Conservation (phyloP, 2,888 invertebrate genomes). For the Macrophya annulata region DNA sequence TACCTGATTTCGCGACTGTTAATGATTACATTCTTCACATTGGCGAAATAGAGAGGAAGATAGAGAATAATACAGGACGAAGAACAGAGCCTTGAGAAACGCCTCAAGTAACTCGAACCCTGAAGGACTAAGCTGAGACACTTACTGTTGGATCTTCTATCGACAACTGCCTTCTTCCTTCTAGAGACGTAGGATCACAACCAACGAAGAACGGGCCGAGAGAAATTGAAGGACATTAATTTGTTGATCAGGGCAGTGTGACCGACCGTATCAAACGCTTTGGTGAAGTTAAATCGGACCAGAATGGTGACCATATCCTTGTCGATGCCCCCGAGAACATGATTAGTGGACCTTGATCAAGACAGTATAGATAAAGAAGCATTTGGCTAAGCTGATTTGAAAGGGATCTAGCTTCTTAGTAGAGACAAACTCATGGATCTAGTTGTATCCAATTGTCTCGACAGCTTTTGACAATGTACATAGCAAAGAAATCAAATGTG, state of each 20-base stretch:
- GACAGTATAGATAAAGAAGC: not conserved
- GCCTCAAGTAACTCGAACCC: not conserved
- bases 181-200: not conserved
- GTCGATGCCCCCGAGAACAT: not conserved
- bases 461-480: not conserved
- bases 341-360: not conserved
- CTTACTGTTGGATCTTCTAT: not conserved
- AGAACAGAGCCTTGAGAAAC: not conserved
- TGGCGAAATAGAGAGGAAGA: constrained; percentile 2
- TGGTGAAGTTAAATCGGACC: constrained; percentile 3
- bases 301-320: constrained; percentile 5
- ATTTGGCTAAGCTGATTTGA: not conserved
- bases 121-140: not conserved
- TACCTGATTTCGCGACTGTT: constrained; percentile 10
- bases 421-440: not conserved
- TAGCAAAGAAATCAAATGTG: not conserved
- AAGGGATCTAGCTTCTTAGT: not conserved
- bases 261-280: constrained; percentile 2
- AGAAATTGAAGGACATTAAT: constrained; percentile 10
- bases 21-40: not conserved
- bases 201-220: constrained; percentile 10
- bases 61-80: not conserved
- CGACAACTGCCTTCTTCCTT: not conserved
- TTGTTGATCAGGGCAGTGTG: constrained; percentile 10
- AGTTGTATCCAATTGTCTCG: not conserved